Evolutionary conservation across 37 sponge, comb jelly and placozoan species (phyloP).

Genomic region (Chondrilla cf. caribensis): DNA sequence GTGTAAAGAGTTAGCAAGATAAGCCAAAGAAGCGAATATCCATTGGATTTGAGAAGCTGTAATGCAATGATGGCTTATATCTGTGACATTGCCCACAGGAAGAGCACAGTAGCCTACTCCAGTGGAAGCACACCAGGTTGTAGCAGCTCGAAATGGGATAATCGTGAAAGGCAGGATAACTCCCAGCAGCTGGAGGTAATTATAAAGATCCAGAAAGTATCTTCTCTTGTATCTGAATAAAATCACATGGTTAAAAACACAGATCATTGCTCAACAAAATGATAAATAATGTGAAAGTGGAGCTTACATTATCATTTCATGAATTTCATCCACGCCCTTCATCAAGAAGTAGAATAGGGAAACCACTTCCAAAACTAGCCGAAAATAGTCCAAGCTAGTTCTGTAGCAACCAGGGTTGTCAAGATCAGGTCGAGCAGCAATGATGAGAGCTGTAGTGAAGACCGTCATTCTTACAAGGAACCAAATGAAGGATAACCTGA

Average conservation of each 20-base stretch:
- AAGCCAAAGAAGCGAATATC: slow-evolving; percentile 23
- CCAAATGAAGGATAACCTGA: neutral
- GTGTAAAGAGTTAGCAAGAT: slow-evolving; percentile 6
- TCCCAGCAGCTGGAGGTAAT: neutral
- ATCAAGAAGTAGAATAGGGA: slow-evolving; percentile 3
- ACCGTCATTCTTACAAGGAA: neutral
- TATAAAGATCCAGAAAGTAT: slow-evolving; percentile 11
- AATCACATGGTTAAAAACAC: no score
- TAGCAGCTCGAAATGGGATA: slow-evolving; percentile 11
- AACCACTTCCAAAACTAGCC: neutral
- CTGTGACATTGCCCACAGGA: neutral
- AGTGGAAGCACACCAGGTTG: slow-evolving; percentile 25
- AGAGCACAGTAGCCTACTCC: slow-evolving; percentile 20
- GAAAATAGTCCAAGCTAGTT: neutral
- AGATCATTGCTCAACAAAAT: neutral
- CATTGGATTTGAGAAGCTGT: slow-evolving; percentile 6
- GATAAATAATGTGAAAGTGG: neutral
- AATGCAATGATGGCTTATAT: slow-evolving; percentile 16
- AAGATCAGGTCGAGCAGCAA: slow-evolving; percentile 23
- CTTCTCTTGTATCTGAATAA: neutral
- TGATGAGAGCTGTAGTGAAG: neutral
- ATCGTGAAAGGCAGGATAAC: slow-evolving; percentile 3
- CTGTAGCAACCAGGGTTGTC: slow-evolving; percentile 30
- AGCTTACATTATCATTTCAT: neutral
- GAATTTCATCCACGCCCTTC: neutral